Evolutionary conservation across 2,113 vertebrate species (phyloP).

Genomic region (Lichenostomus cassidix): DNA sequence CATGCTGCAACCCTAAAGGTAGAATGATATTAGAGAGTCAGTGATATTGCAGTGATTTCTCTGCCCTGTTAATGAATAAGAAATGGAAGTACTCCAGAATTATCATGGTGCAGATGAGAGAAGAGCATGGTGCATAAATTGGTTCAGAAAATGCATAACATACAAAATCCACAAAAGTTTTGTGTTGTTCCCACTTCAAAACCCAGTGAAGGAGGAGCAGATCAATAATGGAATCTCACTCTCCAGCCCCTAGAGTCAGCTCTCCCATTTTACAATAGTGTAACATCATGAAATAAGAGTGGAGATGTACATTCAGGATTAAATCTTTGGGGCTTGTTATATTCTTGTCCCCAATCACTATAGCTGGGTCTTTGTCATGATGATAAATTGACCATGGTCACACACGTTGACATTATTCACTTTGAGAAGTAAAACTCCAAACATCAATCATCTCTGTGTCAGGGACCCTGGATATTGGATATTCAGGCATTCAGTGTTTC

Average conservation of each 20-base stretch:
- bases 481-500: neutral
- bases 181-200: neutral
- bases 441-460: neutral
- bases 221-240: neutral
- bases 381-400: neutral
- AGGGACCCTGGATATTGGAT: neutral
- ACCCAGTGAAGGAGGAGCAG: neutral
- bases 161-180: neutral
- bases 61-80: neutral
- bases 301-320: neutral
- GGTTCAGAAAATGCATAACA: neutral
- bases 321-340: neutral
- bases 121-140: neutral
- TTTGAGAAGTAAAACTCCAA: neutral
- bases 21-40: neutral
- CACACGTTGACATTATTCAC: neutral
- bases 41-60: neutral
- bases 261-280: neutral
- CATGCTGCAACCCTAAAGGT: neutral
- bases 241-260: neutral
- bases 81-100: neutral
- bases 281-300: neutral
- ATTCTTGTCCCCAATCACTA: neutral
- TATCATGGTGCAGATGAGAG: neutral
- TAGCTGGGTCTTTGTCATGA: neutral